Evolutionary conservation across 1,140 invertebrate species (phyloP).

Genomic region (Plectrocnemia conspersa): DNA sequence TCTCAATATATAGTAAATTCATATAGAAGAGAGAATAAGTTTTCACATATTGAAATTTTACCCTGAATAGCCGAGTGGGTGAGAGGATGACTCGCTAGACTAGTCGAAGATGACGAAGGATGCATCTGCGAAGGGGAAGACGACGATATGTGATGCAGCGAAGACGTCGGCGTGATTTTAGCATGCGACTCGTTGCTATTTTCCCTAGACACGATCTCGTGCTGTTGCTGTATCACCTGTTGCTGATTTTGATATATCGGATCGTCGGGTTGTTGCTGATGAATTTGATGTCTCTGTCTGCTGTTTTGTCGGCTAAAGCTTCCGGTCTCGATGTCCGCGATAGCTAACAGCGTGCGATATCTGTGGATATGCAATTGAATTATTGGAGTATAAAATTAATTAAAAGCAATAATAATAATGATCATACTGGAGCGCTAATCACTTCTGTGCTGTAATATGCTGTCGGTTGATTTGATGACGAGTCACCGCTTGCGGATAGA

Average conservation of each 20-base stretch:
- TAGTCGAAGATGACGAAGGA: slow-evolving; percentile 13
- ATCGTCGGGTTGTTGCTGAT: slow-evolving; percentile 42
- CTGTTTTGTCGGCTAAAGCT: slow-evolving; percentile 49
- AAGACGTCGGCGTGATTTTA: slow-evolving; percentile 12
- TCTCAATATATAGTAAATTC: slow-evolving; percentile 14
- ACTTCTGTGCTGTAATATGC: slow-evolving; percentile 18
- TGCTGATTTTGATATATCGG: slow-evolving; percentile 52
- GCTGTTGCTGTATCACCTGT: slow-evolving; percentile 40
- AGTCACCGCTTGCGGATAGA: slow-evolving; percentile 56
- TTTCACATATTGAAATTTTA: too few species aligned
- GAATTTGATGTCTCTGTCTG: slow-evolving; percentile 32
- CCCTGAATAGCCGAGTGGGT: too few species aligned
- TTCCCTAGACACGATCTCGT: slow-evolving; percentile 28
- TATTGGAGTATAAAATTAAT: background rate
- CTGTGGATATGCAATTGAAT: slow-evolving; percentile 5
- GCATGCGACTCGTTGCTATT: slow-evolving; percentile 28
- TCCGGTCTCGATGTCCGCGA: slow-evolving; percentile 38
- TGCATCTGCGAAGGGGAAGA: slow-evolving; percentile 26
- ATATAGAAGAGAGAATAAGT: too few species aligned
- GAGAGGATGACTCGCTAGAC: too few species aligned
- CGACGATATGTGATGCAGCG: slow-evolving; percentile 19
- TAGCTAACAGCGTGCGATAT: slow-evolving; percentile 22
- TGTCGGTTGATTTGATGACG: slow-evolving; percentile 30
- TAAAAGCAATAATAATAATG: background rate
- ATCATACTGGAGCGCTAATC: slow-evolving; percentile 1